A percentile compares a stretch with the other conserved stretches of the same genome.
phyloP scores from a whole-genome alignment of 2,888 invertebrate genomes.

The Brenthis ino region DNA sequence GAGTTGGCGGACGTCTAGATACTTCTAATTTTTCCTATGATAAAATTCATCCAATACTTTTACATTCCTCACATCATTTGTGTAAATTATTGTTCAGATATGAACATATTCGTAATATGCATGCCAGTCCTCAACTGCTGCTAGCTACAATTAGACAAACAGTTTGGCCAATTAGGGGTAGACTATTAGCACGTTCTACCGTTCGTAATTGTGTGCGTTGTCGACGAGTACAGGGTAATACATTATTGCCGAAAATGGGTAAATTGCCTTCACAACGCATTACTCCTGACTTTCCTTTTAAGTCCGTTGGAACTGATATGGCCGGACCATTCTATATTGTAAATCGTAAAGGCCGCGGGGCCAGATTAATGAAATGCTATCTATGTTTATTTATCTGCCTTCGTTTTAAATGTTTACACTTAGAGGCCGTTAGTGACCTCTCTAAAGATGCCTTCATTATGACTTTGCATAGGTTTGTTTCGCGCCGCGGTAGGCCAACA shows the following conservation, averaged over 20 bases:
- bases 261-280: no score
- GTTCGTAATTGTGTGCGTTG: neutral
- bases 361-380: neutral
- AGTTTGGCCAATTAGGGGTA: no score
- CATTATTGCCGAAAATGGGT: neutral
- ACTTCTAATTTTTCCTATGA: no score
- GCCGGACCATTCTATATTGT: constrained; percentile 3
- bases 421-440: constrained; percentile 1
- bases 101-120: neutral
- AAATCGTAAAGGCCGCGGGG: constrained; percentile 1
- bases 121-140: constrained; percentile 3
- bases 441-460: constrained; percentile 10
- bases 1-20: no score
- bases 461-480: neutral
- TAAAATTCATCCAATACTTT: neutral
- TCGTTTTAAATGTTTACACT: neutral
- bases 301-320: neutral
- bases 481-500: neutral
- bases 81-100: constrained; percentile 1
- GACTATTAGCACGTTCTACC: no score
- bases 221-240: neutral
- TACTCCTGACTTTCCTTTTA: no score
- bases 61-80: constrained; percentile 1
- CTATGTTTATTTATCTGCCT: constrained; percentile 1
- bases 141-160: neutral